Conservation (phyloP, 2,113 vertebrate genomes). For the Bucco capensis region DNA sequence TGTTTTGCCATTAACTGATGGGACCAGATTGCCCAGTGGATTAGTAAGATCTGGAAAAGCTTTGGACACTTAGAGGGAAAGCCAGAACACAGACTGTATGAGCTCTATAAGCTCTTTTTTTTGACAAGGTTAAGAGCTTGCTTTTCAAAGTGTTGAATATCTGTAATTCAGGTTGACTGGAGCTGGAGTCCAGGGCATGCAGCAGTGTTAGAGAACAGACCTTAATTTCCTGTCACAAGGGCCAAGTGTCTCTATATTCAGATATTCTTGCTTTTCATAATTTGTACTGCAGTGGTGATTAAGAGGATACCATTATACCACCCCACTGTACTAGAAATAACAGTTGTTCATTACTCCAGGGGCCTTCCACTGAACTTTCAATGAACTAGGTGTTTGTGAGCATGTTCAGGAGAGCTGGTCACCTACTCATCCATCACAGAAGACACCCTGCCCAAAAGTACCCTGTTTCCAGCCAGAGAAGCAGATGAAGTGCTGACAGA, state of each 20-base stretch:
- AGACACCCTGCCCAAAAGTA: neutral
- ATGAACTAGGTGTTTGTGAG: neutral
- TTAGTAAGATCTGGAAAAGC: neutral
- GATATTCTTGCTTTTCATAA: slow-evolving; percentile 9
- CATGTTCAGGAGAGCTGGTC: neutral
- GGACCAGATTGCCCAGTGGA: neutral
- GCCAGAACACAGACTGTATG: neutral
- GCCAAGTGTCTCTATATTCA: slow-evolving; percentile 9
- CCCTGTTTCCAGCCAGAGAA: neutral
- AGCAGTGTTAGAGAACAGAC: neutral
- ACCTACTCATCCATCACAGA: neutral
- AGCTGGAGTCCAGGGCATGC: neutral
- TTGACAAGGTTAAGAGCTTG: slow-evolving; percentile 25
- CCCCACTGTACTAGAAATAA: slow-evolving; percentile 43
- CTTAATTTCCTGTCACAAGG: slow-evolving; percentile 41
- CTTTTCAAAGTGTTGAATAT: neutral
- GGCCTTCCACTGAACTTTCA: neutral
- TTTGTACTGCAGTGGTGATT: slow-evolving; percentile 21
- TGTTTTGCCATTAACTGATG: neutral
- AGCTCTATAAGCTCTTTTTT: neutral
- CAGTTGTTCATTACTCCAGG: slow-evolving; percentile 26
- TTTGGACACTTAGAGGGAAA: neutral
- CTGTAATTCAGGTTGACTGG: neutral
- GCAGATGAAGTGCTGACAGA: neutral
- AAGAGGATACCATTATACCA: neutral